phyloP scores from a whole-genome alignment of 2,113 vertebrate species.

The Sisor rabdophorus region DNA sequence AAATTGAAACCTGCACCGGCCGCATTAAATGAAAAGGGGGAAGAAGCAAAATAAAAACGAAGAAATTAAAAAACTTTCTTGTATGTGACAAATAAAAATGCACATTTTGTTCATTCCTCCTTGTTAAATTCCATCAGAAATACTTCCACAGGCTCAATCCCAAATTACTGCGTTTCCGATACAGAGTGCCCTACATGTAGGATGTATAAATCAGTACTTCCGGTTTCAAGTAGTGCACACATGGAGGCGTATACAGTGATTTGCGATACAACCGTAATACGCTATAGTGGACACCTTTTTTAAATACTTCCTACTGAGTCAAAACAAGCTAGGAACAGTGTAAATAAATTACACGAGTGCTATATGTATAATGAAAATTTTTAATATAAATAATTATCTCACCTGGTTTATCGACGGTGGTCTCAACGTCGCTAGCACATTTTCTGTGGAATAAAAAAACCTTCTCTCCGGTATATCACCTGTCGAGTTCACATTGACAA shows the following conservation, averaged over 20 bases:
- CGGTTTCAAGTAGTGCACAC: background rate
- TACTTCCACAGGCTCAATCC: background rate
- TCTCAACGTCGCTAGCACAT: background rate
- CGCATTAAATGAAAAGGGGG: background rate
- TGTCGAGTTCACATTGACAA: slow-evolving; percentile 3
- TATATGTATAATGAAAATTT: too few relatives aligned
- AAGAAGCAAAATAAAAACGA: background rate
- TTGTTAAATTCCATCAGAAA: slow-evolving; percentile 29
- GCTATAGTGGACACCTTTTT: background rate
- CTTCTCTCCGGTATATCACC: background rate
- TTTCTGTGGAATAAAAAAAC: background rate
- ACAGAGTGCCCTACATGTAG: background rate
- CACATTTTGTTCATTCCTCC: background rate
- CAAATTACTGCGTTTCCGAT: background rate
- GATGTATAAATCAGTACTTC: too few relatives aligned
- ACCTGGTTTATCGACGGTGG: background rate
- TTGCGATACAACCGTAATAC: background rate
- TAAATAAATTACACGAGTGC: background rate
- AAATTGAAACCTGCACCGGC: too few relatives aligned
- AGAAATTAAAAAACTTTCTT: background rate
- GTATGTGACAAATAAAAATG: too few relatives aligned
- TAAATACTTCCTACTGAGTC: slow-evolving; percentile 26
- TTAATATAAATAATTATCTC: too few relatives aligned
- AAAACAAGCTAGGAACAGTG: background rate
- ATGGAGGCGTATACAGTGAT: background rate